A percentile compares a stretch with the other conserved stretches of the same genome.
Conservation (phyloP, 2,888 invertebrate species). For the Drosophila suboccidentalis region DNA sequence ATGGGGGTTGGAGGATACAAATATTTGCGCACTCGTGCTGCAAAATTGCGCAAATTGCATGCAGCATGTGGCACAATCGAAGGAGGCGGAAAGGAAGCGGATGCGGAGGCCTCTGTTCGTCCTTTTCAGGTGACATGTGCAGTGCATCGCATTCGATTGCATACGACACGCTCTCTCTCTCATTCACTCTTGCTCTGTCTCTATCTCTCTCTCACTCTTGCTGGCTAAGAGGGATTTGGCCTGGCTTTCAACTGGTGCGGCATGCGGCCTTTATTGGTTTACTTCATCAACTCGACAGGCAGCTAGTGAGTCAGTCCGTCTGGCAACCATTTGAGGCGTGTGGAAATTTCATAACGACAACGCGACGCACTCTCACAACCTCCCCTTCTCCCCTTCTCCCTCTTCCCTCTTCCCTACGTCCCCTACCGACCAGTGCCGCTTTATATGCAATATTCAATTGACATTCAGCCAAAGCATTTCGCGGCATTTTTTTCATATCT, state of each 20-base stretch:
- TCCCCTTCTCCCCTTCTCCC: too few species aligned
- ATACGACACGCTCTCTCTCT: slow-evolving; percentile 29
- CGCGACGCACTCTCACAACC: slow-evolving; percentile 14
- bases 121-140: slow-evolving; percentile 75
- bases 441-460: slow-evolving; percentile 81
- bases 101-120: slow-evolving; percentile 12
- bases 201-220: not conserved
- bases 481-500: slow-evolving; percentile 58
- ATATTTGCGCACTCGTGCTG: slow-evolving; percentile 79
- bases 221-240: slow-evolving; percentile 64
- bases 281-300: slow-evolving; percentile 80
- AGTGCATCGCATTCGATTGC: slow-evolving; percentile 62
- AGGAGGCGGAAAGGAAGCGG: not conserved
- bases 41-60: slow-evolving; percentile 83
- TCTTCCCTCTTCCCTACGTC: not conserved
- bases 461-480: slow-evolving; percentile 75
- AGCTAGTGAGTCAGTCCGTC: slow-evolving; percentile 50
- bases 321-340: slow-evolving; percentile 70
- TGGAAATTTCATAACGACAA: slow-evolving; percentile 78
- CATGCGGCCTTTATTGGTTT: slow-evolving; percentile 80
- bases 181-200: not conserved
- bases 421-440: slow-evolving; percentile 25
- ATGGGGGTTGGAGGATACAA: slow-evolving; percentile 32
- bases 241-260: slow-evolving; percentile 73
- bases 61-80: slow-evolving; percentile 31